Conservation (phyloP, 2,113 vertebrate species). For the Cyprinodon tularosa region DNA sequence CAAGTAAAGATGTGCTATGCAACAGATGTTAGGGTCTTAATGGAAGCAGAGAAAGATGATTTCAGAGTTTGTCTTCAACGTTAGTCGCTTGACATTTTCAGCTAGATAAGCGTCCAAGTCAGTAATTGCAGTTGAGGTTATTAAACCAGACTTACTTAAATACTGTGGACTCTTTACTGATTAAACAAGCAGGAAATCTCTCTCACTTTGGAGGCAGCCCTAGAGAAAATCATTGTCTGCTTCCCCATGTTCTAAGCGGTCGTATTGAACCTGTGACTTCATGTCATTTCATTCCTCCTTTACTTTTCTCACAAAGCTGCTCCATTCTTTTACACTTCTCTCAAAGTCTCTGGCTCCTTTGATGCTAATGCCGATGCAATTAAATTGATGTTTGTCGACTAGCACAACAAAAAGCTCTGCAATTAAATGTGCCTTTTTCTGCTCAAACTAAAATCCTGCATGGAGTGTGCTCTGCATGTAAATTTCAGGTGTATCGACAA, state of each 20-base stretch:
- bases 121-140: background rate
- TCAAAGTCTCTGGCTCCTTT: background rate
- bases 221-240: background rate
- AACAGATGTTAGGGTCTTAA: no score
- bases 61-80: no score
- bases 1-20: no score
- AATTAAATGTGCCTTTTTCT: background rate
- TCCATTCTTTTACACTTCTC: constrained; percentile 1
- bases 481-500: background rate
- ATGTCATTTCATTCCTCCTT: background rate
- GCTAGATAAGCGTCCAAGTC: no score
- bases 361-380: background rate
- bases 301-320: background rate
- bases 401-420: background rate
- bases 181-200: background rate
- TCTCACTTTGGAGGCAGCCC: background rate
- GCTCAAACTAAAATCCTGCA: background rate
- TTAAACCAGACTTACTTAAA: background rate
- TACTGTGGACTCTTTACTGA: background rate
- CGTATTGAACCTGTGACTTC: constrained; percentile 6
- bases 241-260: constrained; percentile 5
- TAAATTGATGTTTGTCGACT: background rate
- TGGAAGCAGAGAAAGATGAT: no score
- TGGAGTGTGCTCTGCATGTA: background rate
- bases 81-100: no score